Evolutionary conservation across 1,140 invertebrate species (phyloP).

Genomic region (Nymphalis io): DNA sequence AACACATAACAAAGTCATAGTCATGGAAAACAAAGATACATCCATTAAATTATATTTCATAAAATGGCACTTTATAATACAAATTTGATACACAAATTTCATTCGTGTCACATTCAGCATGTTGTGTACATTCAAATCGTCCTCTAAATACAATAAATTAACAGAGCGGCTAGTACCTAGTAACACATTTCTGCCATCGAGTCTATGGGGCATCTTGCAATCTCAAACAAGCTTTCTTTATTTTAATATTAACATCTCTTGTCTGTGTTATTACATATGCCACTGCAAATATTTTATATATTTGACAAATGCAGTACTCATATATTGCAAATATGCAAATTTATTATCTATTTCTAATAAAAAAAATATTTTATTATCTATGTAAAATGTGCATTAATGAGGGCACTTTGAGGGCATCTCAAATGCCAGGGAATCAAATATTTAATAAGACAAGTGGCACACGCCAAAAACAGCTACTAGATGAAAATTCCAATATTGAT

Average conservation of each 20-base stretch:
- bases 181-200: conserved; percentile 24
- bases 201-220: conserved; percentile 20
- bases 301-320: conserved; percentile 2
- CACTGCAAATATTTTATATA: conserved; percentile 5
- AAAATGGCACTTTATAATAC: conserved; percentile 68
- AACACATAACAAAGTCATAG: conserved; percentile 42
- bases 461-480: conserved; percentile 31
- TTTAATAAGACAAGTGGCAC: conserved; percentile 18
- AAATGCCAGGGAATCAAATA: conserved; percentile 10
- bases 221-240: conserved; percentile 29
- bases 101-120: conserved; percentile 40
- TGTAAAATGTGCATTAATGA: conserved; percentile 22
- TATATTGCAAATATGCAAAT: conserved; percentile 27
- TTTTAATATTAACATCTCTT: conserved; percentile 19
- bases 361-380: conserved; percentile 22
- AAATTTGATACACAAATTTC: conserved; percentile 54
- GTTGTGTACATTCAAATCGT: conserved; percentile 19
- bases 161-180: conserved; percentile 30
- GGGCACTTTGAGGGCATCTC: conserved; percentile 2
- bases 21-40: conserved; percentile 49
- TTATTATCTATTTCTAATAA: conserved; percentile 20
- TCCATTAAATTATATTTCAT: conserved; percentile 40
- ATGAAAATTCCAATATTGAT: conserved; percentile 33
- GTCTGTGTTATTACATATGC: conserved; percentile 15
- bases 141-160: conserved; percentile 43